Evolutionary conservation across 1,140 invertebrate genomes (phyloP).

Genomic region (Drosophila virilis): DNA sequence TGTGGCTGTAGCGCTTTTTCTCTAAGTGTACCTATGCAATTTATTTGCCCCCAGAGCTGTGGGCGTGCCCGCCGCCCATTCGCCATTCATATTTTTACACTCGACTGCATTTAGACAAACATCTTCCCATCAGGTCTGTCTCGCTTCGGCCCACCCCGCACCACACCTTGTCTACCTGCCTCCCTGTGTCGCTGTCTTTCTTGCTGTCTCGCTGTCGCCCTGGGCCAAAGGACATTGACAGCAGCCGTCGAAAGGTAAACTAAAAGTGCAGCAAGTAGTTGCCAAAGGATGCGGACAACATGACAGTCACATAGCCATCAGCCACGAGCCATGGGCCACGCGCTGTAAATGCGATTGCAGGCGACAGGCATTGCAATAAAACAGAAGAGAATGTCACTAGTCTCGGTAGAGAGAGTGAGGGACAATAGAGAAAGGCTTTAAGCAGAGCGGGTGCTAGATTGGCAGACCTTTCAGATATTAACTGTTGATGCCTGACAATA

Average conservation of each 20-base stretch:
- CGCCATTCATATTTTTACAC: constrained; percentile 79
- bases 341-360: constrained; percentile 53
- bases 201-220: not conserved
- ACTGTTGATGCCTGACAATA: constrained; percentile 56
- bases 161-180: not conserved
- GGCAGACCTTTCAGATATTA: constrained; percentile 72
- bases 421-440: constrained; percentile 54
- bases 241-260: constrained; percentile 63
- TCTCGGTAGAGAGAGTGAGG: not conserved
- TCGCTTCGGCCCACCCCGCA: not conserved
- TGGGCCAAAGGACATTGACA: constrained; percentile 66
- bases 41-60: constrained; percentile 60
- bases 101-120: constrained; percentile 69
- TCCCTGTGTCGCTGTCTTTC: not conserved
- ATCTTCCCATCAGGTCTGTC: constrained; percentile 14
- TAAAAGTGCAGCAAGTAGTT: constrained; percentile 58
- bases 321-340: constrained; percentile 27
- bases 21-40: constrained; percentile 49
- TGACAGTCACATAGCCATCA: constrained; percentile 36
- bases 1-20: not conserved
- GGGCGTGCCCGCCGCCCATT: constrained; percentile 65
- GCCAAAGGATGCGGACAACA: constrained; percentile 39
- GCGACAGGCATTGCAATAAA: constrained; percentile 77
- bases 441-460: constrained; percentile 36
- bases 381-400: constrained; percentile 29